A percentile compares a stretch with the other conserved stretches of the same genome.
Conservation (phyloP, 2,113 vertebrate genomes). For the Arvicanthis niloticus region DNA sequence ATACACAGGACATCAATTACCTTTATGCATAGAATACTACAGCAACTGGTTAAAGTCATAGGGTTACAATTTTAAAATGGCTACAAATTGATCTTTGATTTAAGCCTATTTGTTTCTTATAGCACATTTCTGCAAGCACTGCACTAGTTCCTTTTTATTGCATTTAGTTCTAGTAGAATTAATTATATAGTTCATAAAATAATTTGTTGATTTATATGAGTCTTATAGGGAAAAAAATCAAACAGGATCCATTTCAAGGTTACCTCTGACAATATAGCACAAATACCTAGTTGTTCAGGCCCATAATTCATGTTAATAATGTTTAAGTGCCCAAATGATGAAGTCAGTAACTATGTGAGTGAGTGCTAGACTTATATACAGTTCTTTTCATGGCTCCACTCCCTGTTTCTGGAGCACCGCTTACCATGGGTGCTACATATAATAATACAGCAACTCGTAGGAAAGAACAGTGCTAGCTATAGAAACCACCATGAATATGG, state of each 20-base stretch:
- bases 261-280: neutral
- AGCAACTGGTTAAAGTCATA: slow-evolving; percentile 38
- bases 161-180: slow-evolving; percentile 33
- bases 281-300: neutral
- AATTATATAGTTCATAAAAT: slow-evolving; percentile 16
- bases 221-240: slow-evolving; percentile 20
- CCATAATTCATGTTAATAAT: neutral
- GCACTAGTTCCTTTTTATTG: slow-evolving; percentile 1
- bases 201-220: slow-evolving; percentile 33
- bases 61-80: slow-evolving; percentile 43
- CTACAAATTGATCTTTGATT: slow-evolving; percentile 59
- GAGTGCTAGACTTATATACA: neutral
- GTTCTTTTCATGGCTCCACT: neutral
- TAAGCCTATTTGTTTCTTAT: slow-evolving; percentile 35
- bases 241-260: neutral
- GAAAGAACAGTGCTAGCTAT: neutral
- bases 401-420: slow-evolving; percentile 4
- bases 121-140: slow-evolving; percentile 29
- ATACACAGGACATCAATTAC: slow-evolving; percentile 57
- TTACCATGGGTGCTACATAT: neutral
- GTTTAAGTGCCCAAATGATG: neutral
- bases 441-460: neutral
- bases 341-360: neutral
- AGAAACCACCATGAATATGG: neutral
- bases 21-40: slow-evolving; percentile 55